Conservation (phyloP, 2,113 vertebrate species). For the Lanius collurio region DNA sequence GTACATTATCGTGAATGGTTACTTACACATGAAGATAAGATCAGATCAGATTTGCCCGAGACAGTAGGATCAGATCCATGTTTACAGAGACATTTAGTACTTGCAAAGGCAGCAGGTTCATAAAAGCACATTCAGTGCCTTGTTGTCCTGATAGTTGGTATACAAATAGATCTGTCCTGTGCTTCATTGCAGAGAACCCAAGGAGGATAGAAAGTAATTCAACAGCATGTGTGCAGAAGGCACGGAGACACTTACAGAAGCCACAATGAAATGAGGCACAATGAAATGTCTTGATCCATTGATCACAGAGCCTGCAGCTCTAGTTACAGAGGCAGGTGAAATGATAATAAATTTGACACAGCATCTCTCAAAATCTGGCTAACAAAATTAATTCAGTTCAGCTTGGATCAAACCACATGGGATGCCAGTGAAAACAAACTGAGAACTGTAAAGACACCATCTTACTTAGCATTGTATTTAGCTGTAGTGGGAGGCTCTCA, state of each 20-base stretch:
- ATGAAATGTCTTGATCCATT: slow-evolving; percentile 5
- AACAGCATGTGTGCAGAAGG: neutral
- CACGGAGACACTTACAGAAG: neutral
- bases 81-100: neutral
- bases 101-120: neutral
- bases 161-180: neutral
- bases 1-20: rapidly evolving
- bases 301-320: neutral
- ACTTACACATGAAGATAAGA: neutral
- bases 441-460: neutral
- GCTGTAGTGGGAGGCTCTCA: neutral
- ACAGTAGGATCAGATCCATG: neutral
- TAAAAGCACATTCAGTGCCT: neutral
- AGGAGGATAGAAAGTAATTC: neutral
- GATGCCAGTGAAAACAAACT: neutral
- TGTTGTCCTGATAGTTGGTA: neutral
- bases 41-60: neutral
- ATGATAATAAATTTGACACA: slow-evolving; percentile 33
- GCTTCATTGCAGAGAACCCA: neutral
- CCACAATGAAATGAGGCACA: neutral
- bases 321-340: neutral
- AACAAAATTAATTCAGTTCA: slow-evolving; percentile 26
- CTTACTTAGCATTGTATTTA: neutral
- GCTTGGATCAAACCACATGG: neutral
- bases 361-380: slow-evolving; percentile 7